A percentile compares a stretch with the other conserved stretches of the same genome.
phyloP scores from a whole-genome alignment of 2,113 vertebrate species.

The Ursus arctos region DNA sequence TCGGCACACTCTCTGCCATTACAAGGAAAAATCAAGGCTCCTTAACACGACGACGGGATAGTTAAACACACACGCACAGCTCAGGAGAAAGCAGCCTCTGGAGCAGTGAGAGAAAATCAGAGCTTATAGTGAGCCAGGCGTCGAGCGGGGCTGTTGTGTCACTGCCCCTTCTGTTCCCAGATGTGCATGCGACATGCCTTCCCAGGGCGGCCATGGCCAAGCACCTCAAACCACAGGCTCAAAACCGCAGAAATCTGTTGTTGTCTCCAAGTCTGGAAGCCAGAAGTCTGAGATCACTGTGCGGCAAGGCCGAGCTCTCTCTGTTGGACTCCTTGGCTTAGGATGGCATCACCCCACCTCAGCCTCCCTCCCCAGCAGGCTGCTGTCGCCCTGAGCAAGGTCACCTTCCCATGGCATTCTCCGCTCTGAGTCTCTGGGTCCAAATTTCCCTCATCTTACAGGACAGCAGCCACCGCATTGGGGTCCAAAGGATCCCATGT shows the following conservation, averaged over 20 bases:
- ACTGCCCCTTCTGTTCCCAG: background rate
- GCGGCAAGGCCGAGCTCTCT: fast-evolving
- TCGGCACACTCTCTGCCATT: background rate
- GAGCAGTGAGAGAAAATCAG: fast-evolving
- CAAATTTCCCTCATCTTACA: fast-evolving
- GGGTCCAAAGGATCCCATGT: fast-evolving
- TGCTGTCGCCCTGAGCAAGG: fast-evolving
- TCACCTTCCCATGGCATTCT: fast-evolving
- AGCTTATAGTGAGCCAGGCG: background rate
- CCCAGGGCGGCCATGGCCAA: fast-evolving
- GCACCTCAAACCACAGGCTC: fast-evolving
- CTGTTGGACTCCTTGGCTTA: background rate
- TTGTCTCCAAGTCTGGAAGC: too few species aligned
- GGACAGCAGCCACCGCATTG: fast-evolving
- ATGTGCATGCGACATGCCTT: fast-evolving
- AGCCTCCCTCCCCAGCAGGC: fast-evolving
- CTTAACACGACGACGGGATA: fast-evolving
- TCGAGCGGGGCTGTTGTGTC: background rate
- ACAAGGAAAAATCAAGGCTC: background rate
- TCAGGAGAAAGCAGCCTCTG: fast-evolving
- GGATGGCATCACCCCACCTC: fast-evolving
- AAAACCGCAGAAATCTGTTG: fast-evolving
- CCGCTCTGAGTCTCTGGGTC: background rate
- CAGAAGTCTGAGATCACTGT: fast-evolving
- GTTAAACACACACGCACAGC: fast-evolving